Base-by-base conservation (phyloP, 2,113 vertebrate genomes). In the Oncorhynchus gorbuscha region DNA sequence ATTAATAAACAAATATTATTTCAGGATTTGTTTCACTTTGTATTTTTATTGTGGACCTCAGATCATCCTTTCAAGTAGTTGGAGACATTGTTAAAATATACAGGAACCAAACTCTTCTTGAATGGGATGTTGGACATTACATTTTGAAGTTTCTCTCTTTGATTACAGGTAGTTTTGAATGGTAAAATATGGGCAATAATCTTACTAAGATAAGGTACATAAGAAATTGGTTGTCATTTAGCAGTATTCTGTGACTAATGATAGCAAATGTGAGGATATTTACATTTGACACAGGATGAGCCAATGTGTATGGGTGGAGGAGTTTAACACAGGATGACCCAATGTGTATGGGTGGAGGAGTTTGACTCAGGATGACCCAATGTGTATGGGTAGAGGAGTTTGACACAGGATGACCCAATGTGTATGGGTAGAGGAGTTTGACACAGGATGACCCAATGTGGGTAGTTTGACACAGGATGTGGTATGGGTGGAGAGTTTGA, bases 271-370 rank as follows among this genome's bases (percentile, higher is more conserved):
- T 51, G 16, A 32, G 30, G 32, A 22, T 32, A 7, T 71, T 71
- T 28, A 9, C 22, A 69, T 76, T 69, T 51, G 68, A 45, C 61
- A n/a, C 30, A 5, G 35, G 75, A 62, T 48, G 48, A 51, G 14
- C 20, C 65, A 49, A 14, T 8, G 8, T 20, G 11, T 28, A n/a
- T 8, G 7, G 39, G 35, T 24, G 49, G 74, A 73, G 16, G 35
- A 70, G 35, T 45, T 48, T 35, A 39, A 22, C 35, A 66, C 84
- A 24, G 24, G 75, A 62, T 48, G 48, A 51, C 14, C 20, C 65
- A 49, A 14, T 8, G 8, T 20, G 11, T 28, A n/a, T 8, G 7
- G 39, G 35, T 24, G 49, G 75, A 73, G 16, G 35, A 70, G 35
- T 45, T 48, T 35, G 69, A 22, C 35, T 30, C 84, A 24, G 24